A percentile compares a stretch with the other conserved stretches of the same genome.
Evolutionary conservation across 1,140 invertebrate genomes (phyloP).

Genomic region (Diuraphis noxia): DNA sequence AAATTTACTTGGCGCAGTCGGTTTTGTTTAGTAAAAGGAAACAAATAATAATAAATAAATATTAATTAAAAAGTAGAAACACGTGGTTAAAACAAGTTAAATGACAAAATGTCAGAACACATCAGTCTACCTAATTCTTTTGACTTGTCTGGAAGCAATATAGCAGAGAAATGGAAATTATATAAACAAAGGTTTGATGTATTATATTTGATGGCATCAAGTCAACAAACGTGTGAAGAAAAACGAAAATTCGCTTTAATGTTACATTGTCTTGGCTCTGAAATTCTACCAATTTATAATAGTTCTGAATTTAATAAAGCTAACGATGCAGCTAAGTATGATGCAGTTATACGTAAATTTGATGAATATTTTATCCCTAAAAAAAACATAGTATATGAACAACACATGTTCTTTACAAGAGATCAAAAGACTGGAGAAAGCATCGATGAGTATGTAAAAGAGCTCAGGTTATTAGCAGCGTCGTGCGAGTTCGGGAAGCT

Average conservation of each 20-base stretch:
- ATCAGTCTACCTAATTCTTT: not conserved
- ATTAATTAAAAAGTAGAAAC: not conserved
- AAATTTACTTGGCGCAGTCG: not conserved
- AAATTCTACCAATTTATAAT: not conserved
- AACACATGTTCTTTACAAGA: slow-evolving; percentile 59
- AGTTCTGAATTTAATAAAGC: slow-evolving; percentile 6
- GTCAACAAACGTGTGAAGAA: not conserved
- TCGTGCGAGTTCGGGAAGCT: slow-evolving; percentile 59
- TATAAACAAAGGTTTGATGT: not conserved
- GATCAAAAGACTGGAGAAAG: slow-evolving; percentile 58
- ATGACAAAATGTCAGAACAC: not conserved
- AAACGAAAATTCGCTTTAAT: not conserved
- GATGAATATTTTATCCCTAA: slow-evolving; percentile 58
- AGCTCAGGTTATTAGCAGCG: slow-evolving; percentile 57
- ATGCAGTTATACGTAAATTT: slow-evolving; percentile 18
- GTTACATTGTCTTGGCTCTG: too few relatives aligned
- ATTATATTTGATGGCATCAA: not conserved
- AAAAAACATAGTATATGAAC: slow-evolving; percentile 60
- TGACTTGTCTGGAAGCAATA: not conserved
- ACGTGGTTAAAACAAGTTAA: not conserved
- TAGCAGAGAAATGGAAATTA: not conserved
- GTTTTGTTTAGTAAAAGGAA: not conserved
- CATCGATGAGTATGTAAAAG: slow-evolving; percentile 60
- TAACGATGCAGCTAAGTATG: not conserved
- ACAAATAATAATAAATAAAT: not conserved